Base-by-base conservation (phyloP, 1,140 invertebrate genomes). In the Bombus confusus region DNA sequence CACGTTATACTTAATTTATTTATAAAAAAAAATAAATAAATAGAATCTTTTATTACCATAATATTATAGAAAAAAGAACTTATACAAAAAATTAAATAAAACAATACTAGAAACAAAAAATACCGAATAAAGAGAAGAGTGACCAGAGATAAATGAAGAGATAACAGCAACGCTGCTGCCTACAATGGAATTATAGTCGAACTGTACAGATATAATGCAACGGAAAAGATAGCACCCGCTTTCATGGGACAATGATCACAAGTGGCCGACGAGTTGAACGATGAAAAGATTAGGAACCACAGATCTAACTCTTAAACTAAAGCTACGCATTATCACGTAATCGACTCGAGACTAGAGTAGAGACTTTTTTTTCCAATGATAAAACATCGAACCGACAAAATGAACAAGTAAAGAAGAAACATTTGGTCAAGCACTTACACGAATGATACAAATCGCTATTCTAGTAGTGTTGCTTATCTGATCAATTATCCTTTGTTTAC, bases 361-460 rank as follows among this genome's bases (percentile, higher is more conserved):
- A 78, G 5, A 43, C 28, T 43, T 34, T 34, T 47, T 47, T 25
- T 15, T 8, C 34, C 62, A 64, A 43, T 64, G 75, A 37, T 34
- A 28, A 79, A 79, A 62, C 47, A 79, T 62, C 2, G 52, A 72
- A 71, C 39, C 37, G 6, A 69, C 28, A 0, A 68, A 72, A 69
- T n/a, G 47, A 84, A 78, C 47, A 41, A 57, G 22, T 39, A 62
- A 80, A 85, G 52, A 78, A 71, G 52, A 78, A 77, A 68, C 47
- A n/a, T 80, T 86, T 86, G 85, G 81, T 86, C 85, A 84, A 83
- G 85, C 85, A 77, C 75, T 79, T 86, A 77, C 69, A 86, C 81
- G 81, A 84, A 86, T 66, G 57, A 77, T 85, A 85, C 57, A 86
- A 84, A 84, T 84, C n/a, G 22, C 74, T 86, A 86, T 79, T 22